A percentile compares a stretch with the other conserved stretches of the same genome.
Conservation (phyloP, 1,140 invertebrate species). For the Leptoteleia sp. region DNA sequence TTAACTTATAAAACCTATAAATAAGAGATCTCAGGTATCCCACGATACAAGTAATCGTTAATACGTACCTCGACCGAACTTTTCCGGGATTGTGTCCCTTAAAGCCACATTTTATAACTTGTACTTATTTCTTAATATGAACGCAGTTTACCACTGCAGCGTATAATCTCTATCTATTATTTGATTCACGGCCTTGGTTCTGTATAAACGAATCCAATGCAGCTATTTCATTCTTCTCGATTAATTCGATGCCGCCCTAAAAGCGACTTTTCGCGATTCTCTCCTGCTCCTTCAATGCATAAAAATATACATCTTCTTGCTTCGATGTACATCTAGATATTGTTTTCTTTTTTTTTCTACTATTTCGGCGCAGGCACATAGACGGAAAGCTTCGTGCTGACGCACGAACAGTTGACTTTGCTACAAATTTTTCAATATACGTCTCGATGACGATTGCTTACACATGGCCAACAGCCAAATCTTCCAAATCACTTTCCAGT, state of each 20-base stretch:
- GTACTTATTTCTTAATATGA: conserved; percentile 36
- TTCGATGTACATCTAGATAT: neutral
- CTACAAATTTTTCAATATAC: conserved; percentile 61
- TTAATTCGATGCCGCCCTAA: conserved; percentile 29
- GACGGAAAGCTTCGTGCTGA: conserved; percentile 8
- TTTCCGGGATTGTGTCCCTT: neutral
- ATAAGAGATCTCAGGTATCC: neutral
- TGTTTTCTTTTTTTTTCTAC: neutral
- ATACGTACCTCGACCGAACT: neutral
- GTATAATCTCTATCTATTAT: conserved; percentile 32
- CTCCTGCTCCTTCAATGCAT: conserved; percentile 21
- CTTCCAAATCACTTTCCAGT: conserved; percentile 45
- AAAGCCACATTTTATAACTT: conserved; percentile 16
- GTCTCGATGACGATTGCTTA: conserved; percentile 59
- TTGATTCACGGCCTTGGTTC: conserved; percentile 19
- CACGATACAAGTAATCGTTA: neutral
- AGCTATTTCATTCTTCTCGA: conserved; percentile 11
- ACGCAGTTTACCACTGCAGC: neutral
- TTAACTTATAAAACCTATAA: too few species aligned
- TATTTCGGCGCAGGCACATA: too few species aligned
- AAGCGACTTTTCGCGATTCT: conserved; percentile 8
- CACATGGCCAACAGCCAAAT: conserved; percentile 61
- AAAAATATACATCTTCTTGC: neutral
- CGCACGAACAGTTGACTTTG: conserved; percentile 44
- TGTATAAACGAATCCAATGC: conserved; percentile 19